Conservation (phyloP, 2,888 invertebrate genomes). For the Lasioglossum morio region DNA sequence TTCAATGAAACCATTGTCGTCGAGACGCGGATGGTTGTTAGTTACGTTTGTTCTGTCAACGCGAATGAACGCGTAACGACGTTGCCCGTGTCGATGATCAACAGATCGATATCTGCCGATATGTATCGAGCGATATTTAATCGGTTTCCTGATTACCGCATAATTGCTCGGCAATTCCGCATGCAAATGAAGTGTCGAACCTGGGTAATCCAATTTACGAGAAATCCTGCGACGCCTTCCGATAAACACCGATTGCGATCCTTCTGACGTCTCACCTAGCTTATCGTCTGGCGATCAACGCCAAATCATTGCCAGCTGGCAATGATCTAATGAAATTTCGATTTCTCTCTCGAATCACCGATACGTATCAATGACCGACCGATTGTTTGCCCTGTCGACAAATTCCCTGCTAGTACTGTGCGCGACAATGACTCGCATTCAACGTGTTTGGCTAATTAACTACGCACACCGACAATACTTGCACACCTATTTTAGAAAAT, state of each 20-base stretch:
- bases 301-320: neutral
- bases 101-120: neutral
- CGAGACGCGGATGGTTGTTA: neutral
- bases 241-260: neutral
- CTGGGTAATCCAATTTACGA: neutral
- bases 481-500: neutral
- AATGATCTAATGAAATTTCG: neutral
- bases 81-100: slow-evolving; percentile 15
- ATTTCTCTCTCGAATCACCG: slow-evolving; percentile 1
- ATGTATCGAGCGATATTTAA: neutral
- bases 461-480: neutral
- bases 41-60: neutral
- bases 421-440: neutral
- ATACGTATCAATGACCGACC: slow-evolving; percentile 15
- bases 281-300: neutral
- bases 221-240: neutral
- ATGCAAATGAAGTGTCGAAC: slow-evolving; percentile 2
- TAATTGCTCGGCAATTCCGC: neutral
- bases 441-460: neutral
- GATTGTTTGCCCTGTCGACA: neutral
- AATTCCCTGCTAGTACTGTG: neutral
- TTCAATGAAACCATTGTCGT: neutral
- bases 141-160: slow-evolving; percentile 26
- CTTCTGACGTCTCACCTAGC: neutral
- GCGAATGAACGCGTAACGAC: neutral